Evolutionary conservation across 2,113 vertebrate species (phyloP), one percentile per base, ranked within the genome.

Genomic region (Tenrec ecaudatus): DNA sequence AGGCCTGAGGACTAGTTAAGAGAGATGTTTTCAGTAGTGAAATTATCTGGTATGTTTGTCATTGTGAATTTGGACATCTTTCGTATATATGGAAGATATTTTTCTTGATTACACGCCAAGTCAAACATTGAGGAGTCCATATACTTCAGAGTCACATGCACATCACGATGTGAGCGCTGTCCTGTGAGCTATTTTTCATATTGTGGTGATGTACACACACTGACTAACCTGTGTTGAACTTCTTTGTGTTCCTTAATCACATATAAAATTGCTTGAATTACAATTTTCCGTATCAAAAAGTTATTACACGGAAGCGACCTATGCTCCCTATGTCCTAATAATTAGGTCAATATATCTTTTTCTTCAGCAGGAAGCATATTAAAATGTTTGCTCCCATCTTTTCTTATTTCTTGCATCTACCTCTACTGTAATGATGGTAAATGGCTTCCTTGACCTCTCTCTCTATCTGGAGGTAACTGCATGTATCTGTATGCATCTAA

Each of bases 261-360:
- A 31, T 77, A 81, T 36, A 90, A 90, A 95, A 47, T 57, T 82
- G 14, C 53, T 85, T 14, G 68, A 90, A 80, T 73, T 73, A 92
- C 75, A 88, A 66, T 66, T 88, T 87, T 95, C 75, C 31, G 43
- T 75, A 27, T 82, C 11, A 2, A 92, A 81, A 88, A 92, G 3
- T 92, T 82, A 86, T 57, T 82, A 23, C 12, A 38, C 20, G 38
- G 23, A 86, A 76, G n/a, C 57, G n/a, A 92, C 2, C 58, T 76
- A 9, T 80, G 68, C 15, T 92, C 68, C 81, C 40, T 81, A 11
- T 5, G 12, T 40, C 40, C 53, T 82, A 68, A 86, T 85, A 31
- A 82, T 68, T 58, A 88, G 12, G 27, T 38, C n/a, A 82, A 1
- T 20, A 20, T 15, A 53, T n/a, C 19, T 29, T 76, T 82, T 8